phyloP scores from a whole-genome alignment of 2,888 invertebrate species.

The Psylliodes chrysocephalus region DNA sequence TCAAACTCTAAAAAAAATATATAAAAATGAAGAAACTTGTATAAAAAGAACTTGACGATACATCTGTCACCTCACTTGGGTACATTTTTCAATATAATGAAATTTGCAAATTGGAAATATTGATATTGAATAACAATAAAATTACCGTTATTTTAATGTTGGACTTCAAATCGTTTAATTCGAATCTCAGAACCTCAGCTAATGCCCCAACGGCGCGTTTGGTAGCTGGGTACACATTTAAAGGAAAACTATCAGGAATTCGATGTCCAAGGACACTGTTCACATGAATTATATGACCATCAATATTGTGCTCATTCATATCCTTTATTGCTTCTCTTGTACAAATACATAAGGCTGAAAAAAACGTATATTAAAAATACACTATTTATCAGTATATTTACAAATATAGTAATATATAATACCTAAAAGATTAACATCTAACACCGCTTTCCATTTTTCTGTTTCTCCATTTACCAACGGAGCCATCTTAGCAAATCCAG shows the following conservation, averaged over 20 bases:
- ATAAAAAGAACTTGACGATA: too few species aligned
- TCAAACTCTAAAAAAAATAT: conserved; percentile 26
- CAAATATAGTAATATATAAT: conserved; percentile 9
- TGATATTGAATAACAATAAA: too few species aligned
- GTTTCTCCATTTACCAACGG: conserved; percentile 21
- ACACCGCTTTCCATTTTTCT: conserved; percentile 39
- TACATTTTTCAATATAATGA: neutral
- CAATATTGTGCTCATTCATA: conserved; percentile 46
- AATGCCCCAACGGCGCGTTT: conserved; percentile 47
- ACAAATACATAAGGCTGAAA: conserved; percentile 39
- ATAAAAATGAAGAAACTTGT: too few species aligned
- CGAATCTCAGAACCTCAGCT: conserved; percentile 46
- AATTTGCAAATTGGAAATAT: neutral
- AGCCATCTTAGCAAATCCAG: conserved; percentile 3
- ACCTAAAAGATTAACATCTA: conserved; percentile 46
- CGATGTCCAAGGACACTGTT: conserved; percentile 49
- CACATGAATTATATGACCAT: conserved; percentile 51
- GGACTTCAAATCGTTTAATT: conserved; percentile 34
- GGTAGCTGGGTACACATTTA: conserved; percentile 46
- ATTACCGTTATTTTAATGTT: conserved; percentile 50
- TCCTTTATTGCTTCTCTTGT: conserved; percentile 49
- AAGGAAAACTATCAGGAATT: conserved; percentile 32
- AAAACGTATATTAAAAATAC: too few species aligned
- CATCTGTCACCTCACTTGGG: too few species aligned
- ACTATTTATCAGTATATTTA: neutral